Base-by-base conservation (phyloP, 2,113 vertebrate genomes). In the Pteropus alecto region DNA sequence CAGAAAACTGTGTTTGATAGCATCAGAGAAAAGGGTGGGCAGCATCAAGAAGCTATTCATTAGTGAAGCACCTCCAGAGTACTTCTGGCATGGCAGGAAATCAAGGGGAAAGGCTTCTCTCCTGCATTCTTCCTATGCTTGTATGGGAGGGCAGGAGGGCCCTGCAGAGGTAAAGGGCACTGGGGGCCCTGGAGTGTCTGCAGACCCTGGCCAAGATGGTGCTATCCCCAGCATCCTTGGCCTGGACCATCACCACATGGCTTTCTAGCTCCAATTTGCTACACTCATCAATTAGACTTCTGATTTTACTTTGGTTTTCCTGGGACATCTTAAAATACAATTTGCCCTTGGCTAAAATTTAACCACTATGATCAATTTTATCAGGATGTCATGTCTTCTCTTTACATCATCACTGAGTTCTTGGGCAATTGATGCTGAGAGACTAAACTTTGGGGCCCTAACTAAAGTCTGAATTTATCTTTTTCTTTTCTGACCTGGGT, bases 61-160 rank as follows among this genome's bases (percentile, higher is more conserved):
- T 61, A 61, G 18, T 7, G 28, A 68, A 76, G n/a, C 21, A 33
- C 21, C 11, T 58, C 30, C 22, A 12, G 5, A 6, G 46, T 33
- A 35, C 33, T 30, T 54, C 12, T 2, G 6, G 30, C 22, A 28
- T 7, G 8, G 33, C 1, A 3, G 54, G 18, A 63, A 30, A 70
- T 6, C 12, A 6, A 76, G 5, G 2, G n/a, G 33, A 28, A 74
- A 60, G 3, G 18, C 28, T 51, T 46, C n/a, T 14, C 58, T 60
- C 65, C 46, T 79, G 46, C 0, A 2, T 19, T 30, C 24, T 67
- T 30, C 5, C 21, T 0, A n/a, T 3, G 10, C n/a, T 81, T 71
- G 33, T 1, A 0, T 7, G 30, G 7, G 24, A 77, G 19, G 33
- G 6, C 22, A 19, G 7, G 24, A 77, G 24, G 33, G 6, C 22